These are phyloP conservation scores for Drosophila pallidifrons DNA, from an alignment of 1,140 invertebrate genomes.

Conservation along the genomic window DNA sequence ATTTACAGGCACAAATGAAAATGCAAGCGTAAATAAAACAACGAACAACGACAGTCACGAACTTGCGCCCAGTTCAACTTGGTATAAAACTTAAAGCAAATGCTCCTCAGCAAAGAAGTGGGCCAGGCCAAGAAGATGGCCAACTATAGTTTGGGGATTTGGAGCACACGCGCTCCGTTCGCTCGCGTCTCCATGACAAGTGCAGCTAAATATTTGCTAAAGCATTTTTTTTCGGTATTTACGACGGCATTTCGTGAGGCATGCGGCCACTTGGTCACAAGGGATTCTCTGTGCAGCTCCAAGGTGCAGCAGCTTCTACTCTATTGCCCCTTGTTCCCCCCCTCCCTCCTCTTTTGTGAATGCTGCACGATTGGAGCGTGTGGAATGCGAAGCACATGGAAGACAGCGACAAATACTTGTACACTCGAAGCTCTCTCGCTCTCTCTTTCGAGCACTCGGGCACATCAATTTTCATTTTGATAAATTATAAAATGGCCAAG, in stretches of 20 bases:
- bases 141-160: conserved; percentile 6
- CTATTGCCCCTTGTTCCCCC: too few relatives aligned
- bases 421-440: conserved; percentile 6
- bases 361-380: conserved; percentile 8
- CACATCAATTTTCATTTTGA: conserved; percentile 82
- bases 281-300: conserved; percentile 2
- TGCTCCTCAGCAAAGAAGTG: conserved; percentile 24
- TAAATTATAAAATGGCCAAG: conserved; percentile 78
- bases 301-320: conserved; percentile 7
- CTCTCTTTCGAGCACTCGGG: background rate
- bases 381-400: conserved; percentile 39
- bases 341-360: background rate
- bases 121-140: too few relatives aligned
- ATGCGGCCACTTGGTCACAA: conserved; percentile 34
- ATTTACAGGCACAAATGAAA: conserved; percentile 81
- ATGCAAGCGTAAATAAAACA: conserved; percentile 77
- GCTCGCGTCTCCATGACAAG: conserved; percentile 64
- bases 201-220: conserved; percentile 78
- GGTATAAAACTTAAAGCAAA: conserved; percentile 50
- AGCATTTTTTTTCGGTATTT: conserved; percentile 80
- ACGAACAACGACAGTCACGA: conserved; percentile 66
- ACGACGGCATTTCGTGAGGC: conserved; percentile 75
- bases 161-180: conserved; percentile 3
- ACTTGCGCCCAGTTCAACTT: conserved; percentile 31
- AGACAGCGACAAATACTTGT: conserved; percentile 61